A percentile compares a stretch with the other conserved stretches of the same genome.
These are phyloP conservation scores for Drosophila oshimai DNA, from an alignment of 1,140 invertebrate genomes.

Conservation along the genomic window DNA sequence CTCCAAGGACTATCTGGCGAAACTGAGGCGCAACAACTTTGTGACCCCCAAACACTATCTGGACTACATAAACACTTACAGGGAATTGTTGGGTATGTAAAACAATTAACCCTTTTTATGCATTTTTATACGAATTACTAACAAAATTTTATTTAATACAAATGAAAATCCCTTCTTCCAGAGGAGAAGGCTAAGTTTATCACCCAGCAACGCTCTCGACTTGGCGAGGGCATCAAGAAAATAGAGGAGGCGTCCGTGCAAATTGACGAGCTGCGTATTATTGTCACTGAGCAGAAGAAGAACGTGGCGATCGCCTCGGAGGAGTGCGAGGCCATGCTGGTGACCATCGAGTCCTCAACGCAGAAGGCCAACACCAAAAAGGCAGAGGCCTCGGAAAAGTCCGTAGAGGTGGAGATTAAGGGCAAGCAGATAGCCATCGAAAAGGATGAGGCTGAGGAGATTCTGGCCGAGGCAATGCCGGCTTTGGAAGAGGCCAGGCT, in stretches of 20 bases:
- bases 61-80: conserved; percentile 91
- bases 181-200: conserved; percentile 83
- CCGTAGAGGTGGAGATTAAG: conserved; percentile 90
- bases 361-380: conserved; percentile 89
- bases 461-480: conserved; percentile 90
- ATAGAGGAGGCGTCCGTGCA: conserved; percentile 80
- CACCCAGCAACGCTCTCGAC: conserved; percentile 78
- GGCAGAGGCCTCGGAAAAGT: conserved; percentile 88
- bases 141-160: too few species aligned
- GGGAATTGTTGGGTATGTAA: conserved; percentile 87
- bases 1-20: conserved; percentile 88
- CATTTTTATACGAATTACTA: too few species aligned
- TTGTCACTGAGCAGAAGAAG: conserved; percentile 80
- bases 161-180: too few species aligned
- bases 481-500: conserved; percentile 90
- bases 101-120: too few species aligned
- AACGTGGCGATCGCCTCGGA: conserved; percentile 72
- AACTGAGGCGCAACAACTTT: conserved; percentile 90
- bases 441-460: conserved; percentile 91
- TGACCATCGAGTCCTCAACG: conserved; percentile 84
- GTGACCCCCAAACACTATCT: conserved; percentile 96
- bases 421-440: conserved; percentile 90
- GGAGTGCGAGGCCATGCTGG: conserved; percentile 79
- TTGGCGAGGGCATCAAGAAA: conserved; percentile 83
- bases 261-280: conserved; percentile 73